Evolutionary conservation across 2,888 invertebrate species (phyloP).

Genomic region (Corythucha ciliata): DNA sequence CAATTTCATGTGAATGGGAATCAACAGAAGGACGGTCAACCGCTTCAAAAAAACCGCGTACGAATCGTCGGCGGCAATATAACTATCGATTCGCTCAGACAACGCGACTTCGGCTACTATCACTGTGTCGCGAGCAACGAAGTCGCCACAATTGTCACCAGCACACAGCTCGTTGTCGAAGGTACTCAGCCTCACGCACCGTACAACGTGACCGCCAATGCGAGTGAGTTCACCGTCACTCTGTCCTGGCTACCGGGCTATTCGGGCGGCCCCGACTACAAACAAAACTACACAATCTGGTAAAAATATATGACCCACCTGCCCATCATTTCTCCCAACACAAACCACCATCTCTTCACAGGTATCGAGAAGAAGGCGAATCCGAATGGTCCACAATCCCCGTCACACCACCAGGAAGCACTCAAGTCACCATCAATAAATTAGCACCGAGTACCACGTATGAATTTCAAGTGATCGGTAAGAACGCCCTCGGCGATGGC

Average conservation of each 20-base stretch:
- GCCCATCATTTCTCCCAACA: not conserved
- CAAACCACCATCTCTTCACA: conserved; percentile 34
- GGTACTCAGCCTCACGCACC: conserved; percentile 96
- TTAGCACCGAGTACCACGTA: conserved; percentile 83
- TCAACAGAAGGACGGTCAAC: conserved; percentile 63
- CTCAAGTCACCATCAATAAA: conserved; percentile 80
- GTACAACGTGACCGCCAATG: conserved; percentile 83
- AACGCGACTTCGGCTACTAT: conserved; percentile 88
- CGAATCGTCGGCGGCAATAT: conserved; percentile 78
- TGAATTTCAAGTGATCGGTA: conserved; percentile 92
- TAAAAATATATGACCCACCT: conserved; percentile 35
- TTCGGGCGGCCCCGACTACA: conserved; percentile 88
- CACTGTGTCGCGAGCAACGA: conserved; percentile 93
- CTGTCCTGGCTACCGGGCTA: conserved; percentile 91
- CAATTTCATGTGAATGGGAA: not conserved
- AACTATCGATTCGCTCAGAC: conserved; percentile 75
- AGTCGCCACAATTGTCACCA: conserved; percentile 87
- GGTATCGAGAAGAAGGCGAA: conserved; percentile 75
- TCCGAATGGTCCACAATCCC: conserved; percentile 89
- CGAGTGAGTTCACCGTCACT: conserved; percentile 82
- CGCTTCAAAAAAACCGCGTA: conserved; percentile 69
- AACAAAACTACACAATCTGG: conserved; percentile 93
- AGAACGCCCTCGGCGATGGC: conserved; percentile 89
- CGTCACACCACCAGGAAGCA: conserved; percentile 85
- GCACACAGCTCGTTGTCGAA: conserved; percentile 80